Evolutionary conservation across 2,888 invertebrate species (phyloP), one percentile per base, ranked within the genome.

Genomic region (Yponomeuta plumbellus): DNA sequence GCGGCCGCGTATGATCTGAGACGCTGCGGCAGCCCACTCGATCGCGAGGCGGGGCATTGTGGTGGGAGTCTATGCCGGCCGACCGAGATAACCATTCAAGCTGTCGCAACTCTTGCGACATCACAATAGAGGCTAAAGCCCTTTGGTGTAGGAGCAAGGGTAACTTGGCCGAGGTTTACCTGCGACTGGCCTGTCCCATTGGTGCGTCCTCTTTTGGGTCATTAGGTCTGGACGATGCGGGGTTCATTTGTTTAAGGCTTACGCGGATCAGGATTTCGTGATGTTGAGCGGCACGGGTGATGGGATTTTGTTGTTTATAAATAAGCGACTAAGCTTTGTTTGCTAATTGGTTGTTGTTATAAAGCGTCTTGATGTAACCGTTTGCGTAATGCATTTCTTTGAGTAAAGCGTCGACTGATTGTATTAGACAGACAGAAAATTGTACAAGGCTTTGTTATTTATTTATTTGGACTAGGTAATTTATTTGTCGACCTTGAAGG

Each of bases 171-270:
- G 44, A 52, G 17, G 86, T 76, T 76, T 84, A 84, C 85, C 84
- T 84, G 84, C 76, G 10, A n/a, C n/a, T 80, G 75, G 74, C 80
- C 75, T 83, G 80, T 84, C 86, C 85, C 83, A 85, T 85, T 84
- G 85, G 85, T 80, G 82, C 83, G 79, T 72, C 81, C 76, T 80
- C 76, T 79, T 80, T 81, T 79, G 78, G 82, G 80, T 85, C 81
- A 83, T 84, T 82, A 81, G 82, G 82, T 82, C 80, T 63, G 63
- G 63, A 63, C 40, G 73, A 71, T 61, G 10, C 23, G 34, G n/a
- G 34, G 34, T 21, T 61, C 23, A 61, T 23, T 61, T 61, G 61
- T 61, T 61, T 70, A 39, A 66, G 65, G 65, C 34, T 61, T 34
- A 34, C 11, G 26, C 61, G 67, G 66, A 64, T 68, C 66, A 61